Conservation (phyloP, 2,888 invertebrate species). For the Nomada goodeniana region DNA sequence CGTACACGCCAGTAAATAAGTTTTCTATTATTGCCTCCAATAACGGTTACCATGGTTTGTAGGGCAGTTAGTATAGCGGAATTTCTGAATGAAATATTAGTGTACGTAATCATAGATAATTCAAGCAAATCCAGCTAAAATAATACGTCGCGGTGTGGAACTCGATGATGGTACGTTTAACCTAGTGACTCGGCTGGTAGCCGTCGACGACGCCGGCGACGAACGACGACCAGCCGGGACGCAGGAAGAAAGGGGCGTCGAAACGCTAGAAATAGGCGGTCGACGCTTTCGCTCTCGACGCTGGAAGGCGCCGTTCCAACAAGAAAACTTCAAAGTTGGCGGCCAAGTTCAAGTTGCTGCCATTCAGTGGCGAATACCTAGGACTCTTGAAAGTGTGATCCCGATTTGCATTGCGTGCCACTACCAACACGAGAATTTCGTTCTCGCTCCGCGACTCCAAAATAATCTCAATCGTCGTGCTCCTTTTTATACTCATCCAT, state of each 20-base stretch:
- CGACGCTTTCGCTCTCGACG: slow-evolving; percentile 81
- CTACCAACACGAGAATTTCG: slow-evolving; percentile 43
- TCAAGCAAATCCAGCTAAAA: slow-evolving; percentile 51
- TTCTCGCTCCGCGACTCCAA: slow-evolving; percentile 9
- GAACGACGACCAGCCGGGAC: slow-evolving; percentile 63
- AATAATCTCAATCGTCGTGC: slow-evolving; percentile 22
- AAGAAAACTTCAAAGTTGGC: slow-evolving; percentile 80
- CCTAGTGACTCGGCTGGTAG: slow-evolving; percentile 75
- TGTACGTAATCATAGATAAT: slow-evolving; percentile 3
- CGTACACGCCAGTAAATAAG: neutral
- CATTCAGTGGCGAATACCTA: slow-evolving; percentile 67
- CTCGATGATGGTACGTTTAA: slow-evolving; percentile 75
- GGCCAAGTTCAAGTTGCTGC: slow-evolving; percentile 82
- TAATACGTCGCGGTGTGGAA: slow-evolving; percentile 54
- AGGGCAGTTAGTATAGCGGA: neutral
- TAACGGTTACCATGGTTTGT: neutral
- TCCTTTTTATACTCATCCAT: neutral
- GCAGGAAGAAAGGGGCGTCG: slow-evolving; percentile 77
- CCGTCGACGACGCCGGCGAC: slow-evolving; percentile 37
- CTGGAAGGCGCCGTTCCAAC: slow-evolving; percentile 74
- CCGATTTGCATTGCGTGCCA: slow-evolving; percentile 62
- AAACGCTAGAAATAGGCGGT: slow-evolving; percentile 81
- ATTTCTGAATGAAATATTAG: slow-evolving; percentile 46
- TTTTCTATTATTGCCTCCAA: neutral
- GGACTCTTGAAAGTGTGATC: slow-evolving; percentile 65